These are phyloP conservation scores for Dromas ardeola DNA, from an alignment of 2,113 vertebrate genomes.

Conservation along the genomic window DNA sequence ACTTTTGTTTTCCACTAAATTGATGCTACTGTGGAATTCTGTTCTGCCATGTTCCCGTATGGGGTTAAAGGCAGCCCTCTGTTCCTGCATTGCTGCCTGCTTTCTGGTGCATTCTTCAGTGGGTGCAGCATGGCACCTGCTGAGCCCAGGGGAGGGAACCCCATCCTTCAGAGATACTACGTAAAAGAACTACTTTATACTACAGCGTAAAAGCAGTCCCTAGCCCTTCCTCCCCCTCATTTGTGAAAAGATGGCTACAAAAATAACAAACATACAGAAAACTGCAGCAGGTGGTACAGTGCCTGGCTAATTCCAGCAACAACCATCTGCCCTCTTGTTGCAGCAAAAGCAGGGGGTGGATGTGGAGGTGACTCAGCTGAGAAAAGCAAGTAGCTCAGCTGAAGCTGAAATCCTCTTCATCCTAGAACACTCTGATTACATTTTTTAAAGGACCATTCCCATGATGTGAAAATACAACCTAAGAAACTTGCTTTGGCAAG, in stretches of 20 bases:
- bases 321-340: background rate
- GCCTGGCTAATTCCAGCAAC: background rate
- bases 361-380: slow-evolving; percentile 11
- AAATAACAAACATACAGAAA: background rate
- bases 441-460: background rate
- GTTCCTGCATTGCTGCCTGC: background rate
- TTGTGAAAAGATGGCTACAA: background rate
- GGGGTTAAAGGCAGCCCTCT: background rate
- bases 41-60: background rate
- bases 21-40: background rate
- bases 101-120: background rate
- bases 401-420: background rate
- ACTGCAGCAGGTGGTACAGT: background rate
- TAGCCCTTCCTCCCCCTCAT: background rate
- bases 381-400: background rate
- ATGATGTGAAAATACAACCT: background rate
- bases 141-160: background rate
- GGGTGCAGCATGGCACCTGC: background rate
- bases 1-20: background rate
- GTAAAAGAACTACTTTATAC: background rate
- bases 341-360: background rate
- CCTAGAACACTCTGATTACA: background rate
- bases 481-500: background rate
- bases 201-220: background rate
- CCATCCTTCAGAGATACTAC: background rate